Evolutionary conservation across 1,140 invertebrate species (phyloP).

Genomic region (Drosophila persimilis): DNA sequence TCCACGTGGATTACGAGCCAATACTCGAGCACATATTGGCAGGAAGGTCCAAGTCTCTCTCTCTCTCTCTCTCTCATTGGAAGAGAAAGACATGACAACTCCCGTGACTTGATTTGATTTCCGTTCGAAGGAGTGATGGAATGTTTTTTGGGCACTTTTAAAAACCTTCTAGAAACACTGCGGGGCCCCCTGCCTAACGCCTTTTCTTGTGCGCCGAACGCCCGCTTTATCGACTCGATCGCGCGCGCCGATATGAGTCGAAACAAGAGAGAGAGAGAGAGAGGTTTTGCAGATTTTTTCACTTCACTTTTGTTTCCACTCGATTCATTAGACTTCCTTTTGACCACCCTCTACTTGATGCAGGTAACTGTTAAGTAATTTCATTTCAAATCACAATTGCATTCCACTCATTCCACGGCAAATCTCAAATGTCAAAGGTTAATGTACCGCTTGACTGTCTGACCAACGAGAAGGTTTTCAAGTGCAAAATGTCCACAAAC

Average conservation of each 20-base stretch:
- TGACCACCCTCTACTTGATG: conserved; percentile 6
- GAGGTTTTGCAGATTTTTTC: no score
- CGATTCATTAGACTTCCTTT: conserved; percentile 2
- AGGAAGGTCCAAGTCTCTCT: conserved; percentile 14
- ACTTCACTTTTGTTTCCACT: neutral
- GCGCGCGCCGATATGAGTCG: no score
- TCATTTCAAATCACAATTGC: conserved; percentile 35
- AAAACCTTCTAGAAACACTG: no score
- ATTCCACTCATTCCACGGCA: conserved; percentile 23
- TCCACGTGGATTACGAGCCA: conserved; percentile 75
- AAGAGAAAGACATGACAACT: neutral
- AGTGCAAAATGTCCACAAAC: conserved; percentile 58
- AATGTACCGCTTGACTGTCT: conserved; percentile 72
- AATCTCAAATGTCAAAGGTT: conserved; percentile 60
- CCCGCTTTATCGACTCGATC: no score
- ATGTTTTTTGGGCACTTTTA: no score
- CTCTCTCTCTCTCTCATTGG: neutral
- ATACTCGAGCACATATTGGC: conserved; percentile 29
- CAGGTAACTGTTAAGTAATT: conserved; percentile 20
- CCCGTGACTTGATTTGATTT: neutral
- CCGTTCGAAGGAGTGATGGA: no score
- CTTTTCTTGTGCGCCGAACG: no score
- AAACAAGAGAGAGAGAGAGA: no score
- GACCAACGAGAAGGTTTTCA: conserved; percentile 56
- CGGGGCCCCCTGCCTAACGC: no score